Base-by-base conservation (phyloP, 2,113 vertebrate genomes). In the Cyprinodon variegatus region DNA sequence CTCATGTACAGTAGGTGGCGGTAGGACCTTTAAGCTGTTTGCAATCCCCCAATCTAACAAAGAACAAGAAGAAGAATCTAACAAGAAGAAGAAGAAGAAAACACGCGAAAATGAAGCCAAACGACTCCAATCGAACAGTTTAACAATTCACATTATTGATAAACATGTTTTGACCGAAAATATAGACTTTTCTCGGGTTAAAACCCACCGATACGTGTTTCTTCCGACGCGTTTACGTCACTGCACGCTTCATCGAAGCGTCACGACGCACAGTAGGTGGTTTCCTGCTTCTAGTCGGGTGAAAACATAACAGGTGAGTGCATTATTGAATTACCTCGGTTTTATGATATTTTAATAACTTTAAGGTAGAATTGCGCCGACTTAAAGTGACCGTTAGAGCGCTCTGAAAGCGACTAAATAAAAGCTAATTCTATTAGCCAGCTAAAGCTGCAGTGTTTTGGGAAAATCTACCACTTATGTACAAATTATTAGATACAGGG, bases 281-380 rank as follows among this genome's bases (percentile, higher is more conserved):
- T 64, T 29, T 57, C 15, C 64, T 63, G 61, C 22, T 38, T 5
- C 11, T 36, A 36, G 7, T 53, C 76, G 46, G 29, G 57, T 62
- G 53, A 57, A 65, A 65, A 62, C 77, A 40, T 2, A 3, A 48
- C 3, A 68, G 79, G 87, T 86, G 79, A 86, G 87, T 61, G 8
- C 1, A 1, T 0, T 3, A 67, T 17, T 53, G 1, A 5, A 11
- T 0, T 45, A 17, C 39, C 29, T 29, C 7, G 4, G 11, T 2
- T 12, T 8, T 38, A 38, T 10, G 4, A 1, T 59, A 4, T 22
- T 66, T 13, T 39, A n/a, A 48, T 4, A 1, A 46, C 15, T 3
- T 0, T 37, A 2, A 11, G 59, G 48, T 15, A 9, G 15, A 2
- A 39, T 3, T 2, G 13, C 46, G 36, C n/a, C 1, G 20, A 17